phyloP scores from a whole-genome alignment of 2,888 invertebrate species.

The Drosophila mayaguana region DNA sequence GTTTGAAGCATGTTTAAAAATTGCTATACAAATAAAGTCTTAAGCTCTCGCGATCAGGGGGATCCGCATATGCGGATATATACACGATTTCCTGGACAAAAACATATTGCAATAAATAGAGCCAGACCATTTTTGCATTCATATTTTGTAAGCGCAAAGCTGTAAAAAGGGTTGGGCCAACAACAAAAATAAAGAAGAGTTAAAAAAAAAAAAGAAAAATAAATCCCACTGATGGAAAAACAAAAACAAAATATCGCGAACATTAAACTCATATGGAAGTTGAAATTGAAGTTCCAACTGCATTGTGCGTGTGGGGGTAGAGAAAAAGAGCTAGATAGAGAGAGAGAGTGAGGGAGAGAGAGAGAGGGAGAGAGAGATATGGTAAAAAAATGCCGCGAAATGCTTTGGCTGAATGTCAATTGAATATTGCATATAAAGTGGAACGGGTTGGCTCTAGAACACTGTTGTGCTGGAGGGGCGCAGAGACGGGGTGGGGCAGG shows the following conservation, averaged over 20 bases:
- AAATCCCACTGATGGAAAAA: slow-evolving; percentile 9
- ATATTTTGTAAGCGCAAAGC: slow-evolving; percentile 61
- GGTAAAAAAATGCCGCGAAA: slow-evolving; percentile 64
- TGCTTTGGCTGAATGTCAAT: slow-evolving; percentile 77
- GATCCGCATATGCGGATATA: background rate
- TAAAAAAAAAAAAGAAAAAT: slow-evolving; percentile 1
- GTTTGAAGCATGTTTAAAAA: background rate
- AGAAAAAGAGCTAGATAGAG: background rate
- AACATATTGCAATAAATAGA: slow-evolving; percentile 56
- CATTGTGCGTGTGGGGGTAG: slow-evolving; percentile 4
- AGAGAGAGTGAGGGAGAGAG: background rate
- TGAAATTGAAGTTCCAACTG: slow-evolving; percentile 63
- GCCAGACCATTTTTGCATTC: slow-evolving; percentile 45
- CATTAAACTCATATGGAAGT: slow-evolving; percentile 71
- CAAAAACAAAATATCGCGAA: slow-evolving; percentile 29
- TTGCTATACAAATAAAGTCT: background rate
- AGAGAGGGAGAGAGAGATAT: background rate
- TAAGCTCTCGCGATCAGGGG: background rate
- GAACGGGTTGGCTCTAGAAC: background rate
- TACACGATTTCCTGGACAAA: background rate
- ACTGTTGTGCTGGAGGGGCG: background rate
- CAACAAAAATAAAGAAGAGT: slow-evolving; percentile 1
- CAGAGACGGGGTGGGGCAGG: background rate
- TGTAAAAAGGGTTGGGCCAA: slow-evolving; percentile 21
- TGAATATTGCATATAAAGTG: slow-evolving; percentile 78